Evolutionary conservation across 2,888 invertebrate genomes (phyloP).

Genomic region (Eupithecia abbreviata): DNA sequence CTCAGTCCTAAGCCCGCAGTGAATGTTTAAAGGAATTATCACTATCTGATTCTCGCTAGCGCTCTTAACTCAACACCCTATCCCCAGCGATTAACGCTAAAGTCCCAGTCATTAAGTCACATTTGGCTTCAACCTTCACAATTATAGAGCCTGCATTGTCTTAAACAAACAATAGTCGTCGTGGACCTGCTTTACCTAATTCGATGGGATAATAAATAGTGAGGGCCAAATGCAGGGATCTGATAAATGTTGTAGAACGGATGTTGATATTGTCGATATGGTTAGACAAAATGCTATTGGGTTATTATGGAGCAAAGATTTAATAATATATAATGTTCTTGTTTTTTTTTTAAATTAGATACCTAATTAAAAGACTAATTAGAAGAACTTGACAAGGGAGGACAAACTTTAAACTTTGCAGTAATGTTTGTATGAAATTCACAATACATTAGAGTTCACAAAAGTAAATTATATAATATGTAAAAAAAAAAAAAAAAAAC

Average conservation of each 20-base stretch:
- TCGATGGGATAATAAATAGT: constrained; percentile 36
- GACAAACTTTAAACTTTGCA: not conserved
- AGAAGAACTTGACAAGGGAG: not conserved
- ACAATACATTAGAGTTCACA: no score
- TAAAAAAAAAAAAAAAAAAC: no score
- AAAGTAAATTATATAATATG: no score
- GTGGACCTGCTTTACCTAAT: constrained; percentile 37
- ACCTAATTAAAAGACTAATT: not conserved
- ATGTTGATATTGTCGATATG: constrained; percentile 21
- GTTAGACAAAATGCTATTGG: not conserved
- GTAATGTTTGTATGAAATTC: not conserved
- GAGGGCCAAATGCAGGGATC: constrained; percentile 29
- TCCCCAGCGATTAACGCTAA: constrained; percentile 75
- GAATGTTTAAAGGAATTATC: no score
- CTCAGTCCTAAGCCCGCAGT: no score
- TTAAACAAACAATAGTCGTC: constrained; percentile 51
- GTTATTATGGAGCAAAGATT: not conserved
- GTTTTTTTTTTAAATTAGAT: not conserved
- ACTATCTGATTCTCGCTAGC: constrained; percentile 48
- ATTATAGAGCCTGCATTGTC: constrained; percentile 51
- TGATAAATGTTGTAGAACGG: constrained; percentile 31
- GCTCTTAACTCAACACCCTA: constrained; percentile 45
- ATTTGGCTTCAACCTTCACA: constrained; percentile 70
- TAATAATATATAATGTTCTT: not conserved
- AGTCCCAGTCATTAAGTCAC: constrained; percentile 73